A percentile compares a stretch with the other conserved stretches of the same genome.
Evolutionary conservation across 2,113 vertebrate genomes (phyloP).

Genomic region (Pica pica): DNA sequence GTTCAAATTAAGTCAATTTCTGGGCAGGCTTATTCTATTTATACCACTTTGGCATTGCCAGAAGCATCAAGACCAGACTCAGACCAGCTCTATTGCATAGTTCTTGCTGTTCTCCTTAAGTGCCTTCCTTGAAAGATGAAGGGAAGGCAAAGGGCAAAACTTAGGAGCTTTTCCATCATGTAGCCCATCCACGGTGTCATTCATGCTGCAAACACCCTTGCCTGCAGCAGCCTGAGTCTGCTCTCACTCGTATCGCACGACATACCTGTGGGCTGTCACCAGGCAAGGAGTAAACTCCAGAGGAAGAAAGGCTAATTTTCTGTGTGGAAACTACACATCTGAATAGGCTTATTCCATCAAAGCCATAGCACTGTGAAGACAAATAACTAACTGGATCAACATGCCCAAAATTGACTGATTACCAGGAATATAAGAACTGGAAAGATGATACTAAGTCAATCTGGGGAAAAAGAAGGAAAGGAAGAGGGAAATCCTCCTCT

Average conservation of each 20-base stretch:
- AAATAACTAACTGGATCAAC: background rate
- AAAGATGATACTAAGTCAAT: background rate
- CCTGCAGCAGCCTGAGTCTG: background rate
- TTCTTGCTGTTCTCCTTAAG: background rate
- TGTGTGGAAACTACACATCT: background rate
- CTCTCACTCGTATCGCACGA: background rate
- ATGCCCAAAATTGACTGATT: background rate
- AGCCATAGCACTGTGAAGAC: accelerated
- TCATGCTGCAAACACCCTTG: background rate
- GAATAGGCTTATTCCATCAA: background rate
- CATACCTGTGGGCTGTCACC: background rate
- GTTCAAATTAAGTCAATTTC: background rate
- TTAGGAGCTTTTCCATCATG: background rate
- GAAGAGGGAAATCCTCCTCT: background rate
- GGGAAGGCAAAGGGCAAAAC: background rate
- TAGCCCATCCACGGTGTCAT: background rate
- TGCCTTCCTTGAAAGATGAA: background rate
- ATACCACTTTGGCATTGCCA: background rate
- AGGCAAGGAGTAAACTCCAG: background rate
- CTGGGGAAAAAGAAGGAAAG: background rate
- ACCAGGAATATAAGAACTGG: background rate
- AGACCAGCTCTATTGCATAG: accelerated
- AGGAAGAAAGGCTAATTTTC: background rate
- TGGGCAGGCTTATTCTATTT: background rate
- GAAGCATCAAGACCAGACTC: background rate